phyloP scores from a whole-genome alignment of 2,888 invertebrate genomes.

The Rotaria macrura region DNA sequence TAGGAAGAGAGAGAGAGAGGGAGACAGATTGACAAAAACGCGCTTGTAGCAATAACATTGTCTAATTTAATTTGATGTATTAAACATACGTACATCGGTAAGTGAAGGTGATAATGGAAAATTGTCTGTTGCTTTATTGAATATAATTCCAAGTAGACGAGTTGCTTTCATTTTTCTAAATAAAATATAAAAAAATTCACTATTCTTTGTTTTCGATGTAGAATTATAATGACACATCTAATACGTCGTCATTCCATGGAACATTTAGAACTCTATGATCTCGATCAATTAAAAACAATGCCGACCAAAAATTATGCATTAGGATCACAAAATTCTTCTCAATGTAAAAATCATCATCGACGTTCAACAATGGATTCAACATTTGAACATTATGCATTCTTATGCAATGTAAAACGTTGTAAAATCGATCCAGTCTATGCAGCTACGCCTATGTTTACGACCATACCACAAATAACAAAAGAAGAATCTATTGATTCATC shows the following conservation, averaged over 20 bases:
- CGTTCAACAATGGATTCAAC: neutral
- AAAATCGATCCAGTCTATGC: neutral
- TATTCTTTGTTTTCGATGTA: too few relatives aligned
- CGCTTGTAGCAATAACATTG: neutral
- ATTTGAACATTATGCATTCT: neutral
- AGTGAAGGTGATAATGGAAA: neutral
- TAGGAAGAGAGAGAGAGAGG: too few relatives aligned
- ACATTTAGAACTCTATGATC: slow-evolving; percentile 7
- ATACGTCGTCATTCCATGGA: neutral
- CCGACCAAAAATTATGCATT: neutral
- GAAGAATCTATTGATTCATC: neutral
- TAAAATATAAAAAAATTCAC: neutral
- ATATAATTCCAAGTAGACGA: slow-evolving; percentile 42
- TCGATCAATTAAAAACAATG: neutral
- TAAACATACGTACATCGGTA: neutral
- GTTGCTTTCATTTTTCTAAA: slow-evolving; percentile 42
- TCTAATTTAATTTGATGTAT: neutral
- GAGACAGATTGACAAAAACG: neutral
- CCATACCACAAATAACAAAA: neutral
- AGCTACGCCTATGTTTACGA: slow-evolving; percentile 4
- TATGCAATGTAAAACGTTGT: neutral
- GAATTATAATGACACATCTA: neutral
- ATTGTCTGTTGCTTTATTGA: slow-evolving; percentile 38
- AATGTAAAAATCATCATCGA: neutral
- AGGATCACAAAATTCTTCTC: neutral